Evolutionary conservation across 2,888 invertebrate genomes (phyloP), one percentile per base, ranked within the genome.

Genomic region (Pterostichus niger): DNA sequence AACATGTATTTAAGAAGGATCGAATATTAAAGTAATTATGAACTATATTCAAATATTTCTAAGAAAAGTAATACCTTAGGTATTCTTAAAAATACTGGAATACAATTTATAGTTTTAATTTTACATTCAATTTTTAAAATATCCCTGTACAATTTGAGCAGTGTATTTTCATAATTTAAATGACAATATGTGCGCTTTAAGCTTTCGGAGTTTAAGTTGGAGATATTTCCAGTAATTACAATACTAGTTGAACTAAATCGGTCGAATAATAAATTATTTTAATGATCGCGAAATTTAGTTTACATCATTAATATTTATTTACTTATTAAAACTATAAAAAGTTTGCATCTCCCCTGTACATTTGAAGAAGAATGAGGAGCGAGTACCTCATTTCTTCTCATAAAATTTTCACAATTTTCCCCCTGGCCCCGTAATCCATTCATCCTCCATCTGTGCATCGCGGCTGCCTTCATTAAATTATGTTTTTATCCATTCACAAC

Each of bases 401-500:
- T 49, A 81, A 31, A 81, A 64, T 77, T 54, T 56, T 35, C 77
- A 31, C 56, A 78, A 59, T 78, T 15, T 49, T 15, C 9, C 13
- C 59, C 40, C 59, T 78, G 17, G 13, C 78, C 15, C 7, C 40
- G 76, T 33, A 56, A 3, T 71, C 44, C 17, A 17, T 40, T 13
- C n/a, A 10, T 13, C 11, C 11, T 40, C 13, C 71, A 35, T 56
- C 56, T 54, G 44, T 56, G 17, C 71, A 79, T 9, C 31, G 24
- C 46, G 0, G 17, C 24, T 64, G 64, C 11, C 61, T 56, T 81
- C 81, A 81, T 81, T 71, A 81, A 81, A 81, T 81, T 81, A 81
- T 81, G 81, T 81, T 73, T 81, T 81, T 73, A 73, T 81, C 73
- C 73, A 81, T 56, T 73, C 79, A 79, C 59, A 24, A 61, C 31